These are phyloP conservation scores for Troides aeacus DNA, from an alignment of 2,888 invertebrate species.

Conservation along the genomic window DNA sequence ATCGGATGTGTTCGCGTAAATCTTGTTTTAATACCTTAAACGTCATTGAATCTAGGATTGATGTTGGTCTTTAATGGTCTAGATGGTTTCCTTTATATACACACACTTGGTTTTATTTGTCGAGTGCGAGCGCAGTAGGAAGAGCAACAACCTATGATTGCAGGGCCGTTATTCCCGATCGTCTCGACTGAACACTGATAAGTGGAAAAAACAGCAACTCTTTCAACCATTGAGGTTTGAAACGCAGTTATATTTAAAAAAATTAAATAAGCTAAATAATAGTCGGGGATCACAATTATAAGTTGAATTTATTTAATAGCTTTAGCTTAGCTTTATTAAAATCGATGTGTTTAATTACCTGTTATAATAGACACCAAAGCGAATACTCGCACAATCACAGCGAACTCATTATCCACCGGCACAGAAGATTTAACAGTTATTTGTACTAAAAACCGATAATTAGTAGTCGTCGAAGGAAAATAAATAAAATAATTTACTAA, in stretches of 20 bases:
- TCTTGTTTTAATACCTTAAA: constrained; percentile 8
- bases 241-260: too few relatives aligned
- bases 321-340: too few relatives aligned
- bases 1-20: constrained; percentile 4
- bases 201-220: constrained; percentile 47
- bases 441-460: constrained; percentile 60
- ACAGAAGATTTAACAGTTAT: constrained; percentile 71
- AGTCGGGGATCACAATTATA: too few relatives aligned
- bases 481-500: constrained; percentile 35
- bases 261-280: too few relatives aligned
- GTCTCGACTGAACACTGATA: constrained; percentile 65
- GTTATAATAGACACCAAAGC: constrained; percentile 63
- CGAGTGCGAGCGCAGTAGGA: constrained; percentile 59
- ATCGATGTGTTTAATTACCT: constrained; percentile 59
- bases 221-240: constrained; percentile 39
- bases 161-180: constrained; percentile 76
- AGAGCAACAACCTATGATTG: constrained; percentile 80
- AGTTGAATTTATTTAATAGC: too few relatives aligned
- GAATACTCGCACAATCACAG: constrained; percentile 70
- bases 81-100: constrained; percentile 52
- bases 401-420: constrained; percentile 73
- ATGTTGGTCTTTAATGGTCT: constrained; percentile 28
- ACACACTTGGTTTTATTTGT: constrained; percentile 59
- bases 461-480: constrained; percentile 39
- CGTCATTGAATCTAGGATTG: constrained; percentile 25